These are phyloP conservation scores for Synergus laeviventris DNA, from an alignment of 2,888 invertebrate species.

Conservation along the genomic window DNA sequence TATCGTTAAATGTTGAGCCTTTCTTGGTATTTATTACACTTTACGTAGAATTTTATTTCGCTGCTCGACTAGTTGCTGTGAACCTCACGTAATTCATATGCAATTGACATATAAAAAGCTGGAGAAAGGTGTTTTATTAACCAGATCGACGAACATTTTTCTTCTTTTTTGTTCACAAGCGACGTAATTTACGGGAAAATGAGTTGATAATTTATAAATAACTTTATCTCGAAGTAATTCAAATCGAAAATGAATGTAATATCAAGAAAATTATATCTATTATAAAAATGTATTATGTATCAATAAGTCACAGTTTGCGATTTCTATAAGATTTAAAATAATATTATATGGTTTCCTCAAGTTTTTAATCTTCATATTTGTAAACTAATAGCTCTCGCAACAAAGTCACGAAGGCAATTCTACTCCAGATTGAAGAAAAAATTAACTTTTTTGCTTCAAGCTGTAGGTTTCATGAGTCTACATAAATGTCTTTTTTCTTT, in stretches of 20 bases:
- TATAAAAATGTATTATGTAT: background rate
- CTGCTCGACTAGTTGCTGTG: background rate
- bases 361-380: background rate
- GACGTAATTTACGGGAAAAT: background rate
- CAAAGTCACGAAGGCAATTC: background rate
- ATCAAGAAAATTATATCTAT: background rate
- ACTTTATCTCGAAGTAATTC: background rate
- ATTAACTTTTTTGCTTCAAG: background rate
- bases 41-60: background rate
- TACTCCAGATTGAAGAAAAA: background rate
- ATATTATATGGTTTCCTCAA: background rate
- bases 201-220: background rate
- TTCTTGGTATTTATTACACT: background rate
- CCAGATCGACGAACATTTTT: background rate
- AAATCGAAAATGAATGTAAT: background rate
- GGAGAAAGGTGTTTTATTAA: conserved; percentile 7
- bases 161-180: background rate
- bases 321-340: background rate
- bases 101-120: background rate
- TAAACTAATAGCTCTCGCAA: no score
- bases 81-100: background rate
- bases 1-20: background rate
- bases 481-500: background rate
- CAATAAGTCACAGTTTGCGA: background rate
- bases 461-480: background rate